Conservation (phyloP, 1,140 invertebrate genomes). For the Anoplolepis gracilipes region DNA sequence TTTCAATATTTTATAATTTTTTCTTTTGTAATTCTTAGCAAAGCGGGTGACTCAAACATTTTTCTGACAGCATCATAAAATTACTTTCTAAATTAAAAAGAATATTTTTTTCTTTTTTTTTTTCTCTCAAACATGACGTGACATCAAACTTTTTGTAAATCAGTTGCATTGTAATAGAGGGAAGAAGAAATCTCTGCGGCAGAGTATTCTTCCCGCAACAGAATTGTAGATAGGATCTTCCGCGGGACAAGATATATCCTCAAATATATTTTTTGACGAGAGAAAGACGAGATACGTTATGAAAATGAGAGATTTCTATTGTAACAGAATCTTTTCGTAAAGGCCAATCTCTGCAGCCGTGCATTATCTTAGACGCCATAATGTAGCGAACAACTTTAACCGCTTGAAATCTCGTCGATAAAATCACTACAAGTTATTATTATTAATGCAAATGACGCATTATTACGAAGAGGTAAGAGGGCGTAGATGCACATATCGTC, state of each 20-base stretch:
- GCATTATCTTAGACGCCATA: conserved; percentile 16
- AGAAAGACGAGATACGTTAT: too few relatives aligned
- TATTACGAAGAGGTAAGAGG: conserved; percentile 21
- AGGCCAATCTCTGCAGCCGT: conserved; percentile 5
- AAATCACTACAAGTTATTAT: conserved; percentile 43
- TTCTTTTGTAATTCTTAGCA: neutral
- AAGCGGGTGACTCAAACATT: neutral
- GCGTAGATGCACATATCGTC: conserved; percentile 29
- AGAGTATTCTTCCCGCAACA: too few relatives aligned
- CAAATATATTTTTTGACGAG: too few relatives aligned
- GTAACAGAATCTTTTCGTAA: neutral
- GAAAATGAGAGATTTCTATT: too few relatives aligned
- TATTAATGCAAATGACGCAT: conserved; percentile 41
- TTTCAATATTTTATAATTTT: neutral
- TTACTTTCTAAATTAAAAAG: neutral
- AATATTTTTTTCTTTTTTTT: neutral
- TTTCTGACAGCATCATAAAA: neutral
- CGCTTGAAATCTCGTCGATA: conserved; percentile 34
- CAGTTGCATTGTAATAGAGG: too few relatives aligned
- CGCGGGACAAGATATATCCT: too few relatives aligned
- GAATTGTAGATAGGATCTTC: too few relatives aligned
- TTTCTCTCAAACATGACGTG: neutral
- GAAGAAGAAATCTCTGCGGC: too few relatives aligned
- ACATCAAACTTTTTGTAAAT: neutral
- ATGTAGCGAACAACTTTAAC: conserved; percentile 10